A percentile compares a stretch with the other conserved stretches of the same genome.
phyloP scores from a whole-genome alignment of 2,888 invertebrate genomes.

The Brachyopa scutellaris region DNA sequence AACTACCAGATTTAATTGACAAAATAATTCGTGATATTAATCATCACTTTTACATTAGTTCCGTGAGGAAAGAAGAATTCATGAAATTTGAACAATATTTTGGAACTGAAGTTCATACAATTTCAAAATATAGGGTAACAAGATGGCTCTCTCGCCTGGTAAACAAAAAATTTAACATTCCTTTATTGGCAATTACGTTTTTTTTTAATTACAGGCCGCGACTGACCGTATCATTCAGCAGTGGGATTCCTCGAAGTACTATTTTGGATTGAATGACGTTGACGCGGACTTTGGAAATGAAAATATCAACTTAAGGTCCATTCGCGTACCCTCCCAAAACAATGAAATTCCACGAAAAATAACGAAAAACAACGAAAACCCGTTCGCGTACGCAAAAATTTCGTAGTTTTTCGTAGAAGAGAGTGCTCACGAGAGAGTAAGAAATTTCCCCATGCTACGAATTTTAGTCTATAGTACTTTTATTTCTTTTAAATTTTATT shows the following conservation, averaged over 20 bases:
- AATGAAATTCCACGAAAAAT: too few species aligned
- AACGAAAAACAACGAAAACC: too few species aligned
- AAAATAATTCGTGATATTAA: neutral
- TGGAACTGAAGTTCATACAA: conserved; percentile 38
- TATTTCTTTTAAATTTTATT: too few species aligned
- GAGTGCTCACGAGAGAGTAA: too few species aligned
- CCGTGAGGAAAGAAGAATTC: conserved; percentile 38
- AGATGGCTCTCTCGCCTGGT: conserved; percentile 25
- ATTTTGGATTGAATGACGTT: conserved; percentile 1
- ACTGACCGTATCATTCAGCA: conserved; percentile 15
- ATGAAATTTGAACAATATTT: too few species aligned
- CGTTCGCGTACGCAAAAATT: too few species aligned
- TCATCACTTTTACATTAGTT: conserved; percentile 36
- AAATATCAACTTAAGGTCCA: neutral
- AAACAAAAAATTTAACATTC: neutral
- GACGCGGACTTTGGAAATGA: neutral
- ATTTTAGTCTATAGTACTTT: too few species aligned
- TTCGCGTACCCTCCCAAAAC: too few species aligned
- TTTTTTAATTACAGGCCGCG: conserved; percentile 7
- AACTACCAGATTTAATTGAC: conserved; percentile 1
- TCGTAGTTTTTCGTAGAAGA: too few species aligned
- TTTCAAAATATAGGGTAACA: conserved; percentile 41
- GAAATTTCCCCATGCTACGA: too few species aligned
- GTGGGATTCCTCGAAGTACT: conserved; percentile 3
- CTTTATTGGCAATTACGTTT: too few species aligned